Conservation (phyloP, 2,113 vertebrate genomes). For the Xenus cinereus region DNA sequence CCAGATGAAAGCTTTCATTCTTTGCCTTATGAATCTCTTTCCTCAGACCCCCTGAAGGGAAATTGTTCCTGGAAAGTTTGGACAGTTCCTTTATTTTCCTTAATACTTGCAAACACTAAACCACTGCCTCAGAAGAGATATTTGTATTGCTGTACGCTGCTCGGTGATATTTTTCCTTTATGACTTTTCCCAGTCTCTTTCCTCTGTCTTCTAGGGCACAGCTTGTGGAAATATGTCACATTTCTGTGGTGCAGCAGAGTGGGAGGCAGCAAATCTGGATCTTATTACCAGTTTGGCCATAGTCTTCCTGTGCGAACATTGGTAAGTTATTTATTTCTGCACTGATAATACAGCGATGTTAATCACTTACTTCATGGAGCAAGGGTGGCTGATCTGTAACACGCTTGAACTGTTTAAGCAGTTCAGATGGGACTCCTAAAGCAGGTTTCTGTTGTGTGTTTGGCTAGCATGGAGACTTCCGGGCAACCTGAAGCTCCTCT, state of each 20-base stretch:
- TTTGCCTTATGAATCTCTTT: background rate
- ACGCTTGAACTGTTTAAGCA: background rate
- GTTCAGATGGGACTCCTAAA: background rate
- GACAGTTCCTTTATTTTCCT: slow-evolving; percentile 50
- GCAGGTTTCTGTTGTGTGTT: background rate
- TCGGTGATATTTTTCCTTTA: background rate
- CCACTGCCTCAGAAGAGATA: background rate
- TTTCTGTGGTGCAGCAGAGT: background rate
- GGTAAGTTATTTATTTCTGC: background rate
- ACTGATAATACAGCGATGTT: background rate
- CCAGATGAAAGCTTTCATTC: background rate
- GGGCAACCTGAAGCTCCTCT: background rate
- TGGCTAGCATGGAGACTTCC: background rate
- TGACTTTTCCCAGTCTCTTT: background rate
- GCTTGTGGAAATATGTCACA: background rate
- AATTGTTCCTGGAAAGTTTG: slow-evolving; percentile 20
- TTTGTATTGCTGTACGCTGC: background rate
- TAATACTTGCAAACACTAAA: background rate
- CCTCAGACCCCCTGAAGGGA: background rate
- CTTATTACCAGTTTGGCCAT: background rate
- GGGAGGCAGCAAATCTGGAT: slow-evolving; percentile 44
- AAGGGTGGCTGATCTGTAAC: background rate
- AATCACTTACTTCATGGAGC: background rate
- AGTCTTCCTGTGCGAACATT: background rate
- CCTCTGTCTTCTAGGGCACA: background rate